Evolutionary conservation across 92 coral and sea anemone species (phyloP).

Genomic region (Plumapathes pennacea): DNA sequence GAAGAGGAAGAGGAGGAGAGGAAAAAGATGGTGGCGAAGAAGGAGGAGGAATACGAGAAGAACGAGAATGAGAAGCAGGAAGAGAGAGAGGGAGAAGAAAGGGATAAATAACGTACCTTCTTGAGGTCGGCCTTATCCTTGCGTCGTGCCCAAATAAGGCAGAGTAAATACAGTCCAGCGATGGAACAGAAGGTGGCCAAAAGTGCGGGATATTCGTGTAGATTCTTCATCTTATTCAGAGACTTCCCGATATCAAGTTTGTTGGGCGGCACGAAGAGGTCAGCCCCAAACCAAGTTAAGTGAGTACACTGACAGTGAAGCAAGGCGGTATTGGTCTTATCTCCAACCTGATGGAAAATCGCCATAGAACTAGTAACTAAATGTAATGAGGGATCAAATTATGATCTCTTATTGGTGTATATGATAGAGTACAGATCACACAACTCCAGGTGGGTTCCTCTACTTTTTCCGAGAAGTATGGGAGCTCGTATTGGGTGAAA

Average conservation of each 20-base stretch:
- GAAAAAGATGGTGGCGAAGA: too few species aligned
- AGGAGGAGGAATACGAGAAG: too few species aligned
- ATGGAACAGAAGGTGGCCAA: slow-evolving; percentile 76
- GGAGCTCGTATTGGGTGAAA: not conserved
- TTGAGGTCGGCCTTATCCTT: slow-evolving; percentile 64
- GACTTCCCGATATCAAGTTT: slow-evolving; percentile 54
- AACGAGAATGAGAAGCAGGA: too few species aligned
- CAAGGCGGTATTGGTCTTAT: slow-evolving; percentile 50
- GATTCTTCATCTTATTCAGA: slow-evolving; percentile 22
- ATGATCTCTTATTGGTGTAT: too few species aligned
- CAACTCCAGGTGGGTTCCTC: too few species aligned
- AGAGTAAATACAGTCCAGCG: slow-evolving; percentile 64
- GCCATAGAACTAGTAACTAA: not conserved
- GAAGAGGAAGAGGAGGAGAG: too few species aligned
- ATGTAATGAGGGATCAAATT: not conserved
- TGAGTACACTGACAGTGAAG: slow-evolving; percentile 86
- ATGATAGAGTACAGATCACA: not conserved
- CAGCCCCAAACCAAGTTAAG: slow-evolving; percentile 92
- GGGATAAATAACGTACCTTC: slow-evolving; percentile 66
- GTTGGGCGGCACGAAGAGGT: slow-evolving; percentile 90
- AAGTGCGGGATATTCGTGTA: slow-evolving; percentile 73
- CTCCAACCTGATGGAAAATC: slow-evolving; percentile 55
- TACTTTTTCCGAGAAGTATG: too few species aligned
- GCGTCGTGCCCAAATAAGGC: slow-evolving; percentile 82
- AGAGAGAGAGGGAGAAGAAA: too few species aligned